phyloP scores from a whole-genome alignment of 2,888 invertebrate species.

The Cenopis cana region DNA sequence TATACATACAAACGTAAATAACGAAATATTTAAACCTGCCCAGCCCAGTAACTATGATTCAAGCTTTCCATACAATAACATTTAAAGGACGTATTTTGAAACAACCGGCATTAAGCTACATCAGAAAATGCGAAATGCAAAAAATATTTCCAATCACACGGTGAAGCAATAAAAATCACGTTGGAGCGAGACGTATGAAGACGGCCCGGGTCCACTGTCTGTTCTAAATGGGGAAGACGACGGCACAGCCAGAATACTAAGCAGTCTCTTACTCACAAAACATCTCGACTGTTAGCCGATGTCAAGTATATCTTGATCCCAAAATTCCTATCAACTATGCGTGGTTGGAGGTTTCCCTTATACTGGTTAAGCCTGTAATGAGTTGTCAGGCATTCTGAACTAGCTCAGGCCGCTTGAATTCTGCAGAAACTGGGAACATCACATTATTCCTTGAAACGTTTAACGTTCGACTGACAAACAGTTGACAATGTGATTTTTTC shows the following conservation, averaged over 20 bases:
- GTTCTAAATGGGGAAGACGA: conserved; percentile 38
- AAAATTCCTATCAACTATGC: not conserved
- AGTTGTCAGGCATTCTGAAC: not conserved
- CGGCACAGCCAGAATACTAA: conserved; percentile 55
- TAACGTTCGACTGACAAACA: conserved; percentile 14
- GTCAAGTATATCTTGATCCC: not conserved
- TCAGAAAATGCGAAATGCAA: conserved; percentile 6
- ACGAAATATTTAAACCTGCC: too few species aligned
- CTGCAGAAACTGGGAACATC: conserved; percentile 10
- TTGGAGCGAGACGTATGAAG: conserved; percentile 39
- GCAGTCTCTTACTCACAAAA: conserved; percentile 36
- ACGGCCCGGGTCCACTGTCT: conserved; percentile 37
- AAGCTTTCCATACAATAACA: too few species aligned
- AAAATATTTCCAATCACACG: conserved; percentile 39
- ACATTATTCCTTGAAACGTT: conserved; percentile 27
- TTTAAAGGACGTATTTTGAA: not conserved
- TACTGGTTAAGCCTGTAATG: not conserved
- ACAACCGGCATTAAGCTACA: not conserved
- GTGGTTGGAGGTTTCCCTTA: not conserved
- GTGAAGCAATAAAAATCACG: conserved; percentile 41
- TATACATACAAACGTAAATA: too few species aligned
- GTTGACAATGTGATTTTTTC: conserved; percentile 30
- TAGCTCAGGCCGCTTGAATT: conserved; percentile 6
- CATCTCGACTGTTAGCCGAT: not conserved
- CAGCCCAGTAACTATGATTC: too few species aligned